phyloP scores from a whole-genome alignment of 2,888 invertebrate genomes.

The Xestia c-nigrum region DNA sequence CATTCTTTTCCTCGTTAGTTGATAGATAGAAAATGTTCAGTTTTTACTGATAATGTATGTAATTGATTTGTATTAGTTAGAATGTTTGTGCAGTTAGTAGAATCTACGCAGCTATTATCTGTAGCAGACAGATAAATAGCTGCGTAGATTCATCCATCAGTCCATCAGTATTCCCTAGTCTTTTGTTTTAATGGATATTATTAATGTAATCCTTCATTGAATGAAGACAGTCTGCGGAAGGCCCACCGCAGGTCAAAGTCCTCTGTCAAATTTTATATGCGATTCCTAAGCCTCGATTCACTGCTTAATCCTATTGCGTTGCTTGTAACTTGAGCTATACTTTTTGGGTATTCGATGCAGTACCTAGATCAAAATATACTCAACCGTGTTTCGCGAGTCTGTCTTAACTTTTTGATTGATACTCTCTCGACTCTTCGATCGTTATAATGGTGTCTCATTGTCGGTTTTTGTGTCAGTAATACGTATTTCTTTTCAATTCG shows the following conservation, averaged over 20 bases:
- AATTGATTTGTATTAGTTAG: neutral
- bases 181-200: neutral
- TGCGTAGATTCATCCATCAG: no score
- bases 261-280: neutral
- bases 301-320: neutral
- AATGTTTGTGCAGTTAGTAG: neutral
- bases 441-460: neutral
- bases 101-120: neutral
- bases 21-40: neutral
- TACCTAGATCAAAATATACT: neutral
- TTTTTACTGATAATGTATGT: neutral
- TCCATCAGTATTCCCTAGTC: neutral
- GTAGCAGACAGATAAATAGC: neutral
- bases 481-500: neutral
- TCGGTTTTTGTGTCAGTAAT: neutral
- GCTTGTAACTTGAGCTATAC: neutral
- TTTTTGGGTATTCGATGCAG: neutral
- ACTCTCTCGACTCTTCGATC: neutral
- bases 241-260: conserved; percentile 2
- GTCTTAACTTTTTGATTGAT: neutral
- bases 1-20: neutral
- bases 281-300: neutral
- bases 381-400: neutral
- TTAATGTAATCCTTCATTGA: neutral
- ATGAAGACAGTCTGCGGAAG: conserved; percentile 5